Evolutionary conservation across 2,888 invertebrate species (phyloP), one percentile per base, ranked within the genome.

Genomic region (Synanthedon vespiformis): DNA sequence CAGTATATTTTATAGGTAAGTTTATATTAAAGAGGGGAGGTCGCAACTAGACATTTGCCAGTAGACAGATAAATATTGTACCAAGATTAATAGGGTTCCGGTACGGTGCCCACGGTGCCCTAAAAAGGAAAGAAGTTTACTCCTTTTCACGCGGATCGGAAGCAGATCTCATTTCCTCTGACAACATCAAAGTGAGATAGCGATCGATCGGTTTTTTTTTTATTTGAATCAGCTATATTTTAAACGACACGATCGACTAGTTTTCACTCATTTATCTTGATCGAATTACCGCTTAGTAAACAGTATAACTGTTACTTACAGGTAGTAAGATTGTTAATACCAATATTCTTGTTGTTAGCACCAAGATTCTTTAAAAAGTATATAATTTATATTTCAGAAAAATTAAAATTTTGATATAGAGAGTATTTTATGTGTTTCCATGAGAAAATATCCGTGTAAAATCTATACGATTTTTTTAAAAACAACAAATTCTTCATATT

Each of bases 151-250:
- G 76, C 74, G 73, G 55, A 82, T 86, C 80, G 82, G 84, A 83
- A 82, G 77, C 81, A 78, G 83, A 86, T 84, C 85, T 82, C 80
- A 86, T 86, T 86, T 86, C 86, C 87, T 80, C 71, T 73, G 82
- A 83, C 84, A 82, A 85, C 86, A 86, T 86, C 86, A 85, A 86
- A 86, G 86, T 84, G 79, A 77, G 81, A 82, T 82, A 80, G 80
- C 81, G 77, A 83, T 84, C 82, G 80, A 75, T 77, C 34, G 8
- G 34, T 34, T 34, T 34, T 34, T 34, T n/a, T 84, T 85, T 83
- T 85, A 84, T 84, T 77, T 60, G 84, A 78, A 79, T 86, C 85
- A 77, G 84, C 84, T 75, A 84, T 85, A 84, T 70, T 82, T 84
- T 79, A 75, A 78, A 75, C 74, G 77, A 71, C 66, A 53, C 22